Base-by-base conservation (phyloP, 64 coral and sea anemone species). In the Montipora capricornis region DNA sequence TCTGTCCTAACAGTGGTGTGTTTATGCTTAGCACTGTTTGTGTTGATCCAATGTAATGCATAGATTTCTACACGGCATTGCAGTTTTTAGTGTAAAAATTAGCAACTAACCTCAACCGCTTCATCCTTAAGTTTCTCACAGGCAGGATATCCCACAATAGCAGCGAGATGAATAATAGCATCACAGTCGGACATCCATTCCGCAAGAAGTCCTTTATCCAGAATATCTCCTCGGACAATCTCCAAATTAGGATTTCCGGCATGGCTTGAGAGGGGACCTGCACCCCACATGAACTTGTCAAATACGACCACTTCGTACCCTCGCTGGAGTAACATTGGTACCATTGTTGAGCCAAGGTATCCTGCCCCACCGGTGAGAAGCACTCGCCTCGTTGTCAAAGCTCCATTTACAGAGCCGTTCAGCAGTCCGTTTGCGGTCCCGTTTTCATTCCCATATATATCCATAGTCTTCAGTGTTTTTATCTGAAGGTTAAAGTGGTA, bases 71-170 rank as follows among this genome's bases (percentile, higher is more conserved):
- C 37, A 37, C 37, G 37, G 37, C 37, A 37, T 2, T 37, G 37
- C 37, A 37, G 37, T 37, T 37, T 37, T 37, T 37, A 37, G 37
- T 37, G 37, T 37, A 37, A 37, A 37, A 0, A 37, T 37, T 37
- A 37, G 37, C 14, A 15, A 48, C 81, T n/a, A 50, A 86, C 82
- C 82, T 86, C 16, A 48, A 86, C 19, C 6, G 82, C 82, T 24
- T 86, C 66, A 73, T 49, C 46, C 17, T 86, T 16, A 71, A 69
- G 9, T 26, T 96, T 96, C 66, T 99, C 98, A 64, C 98, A 99
- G 8, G 98, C 98, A 20, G 98, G 98, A 73, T 99, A 99, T 2
- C 98, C 98, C 7, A 99, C 98, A 76, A 99, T 96, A 13, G 98
- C 89, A 51, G 98, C 98, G 61, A 99, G 87, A 80, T 99, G 98